Conservation (phyloP, 2,797 vertebrate species). For the Alauda arvensis region DNA sequence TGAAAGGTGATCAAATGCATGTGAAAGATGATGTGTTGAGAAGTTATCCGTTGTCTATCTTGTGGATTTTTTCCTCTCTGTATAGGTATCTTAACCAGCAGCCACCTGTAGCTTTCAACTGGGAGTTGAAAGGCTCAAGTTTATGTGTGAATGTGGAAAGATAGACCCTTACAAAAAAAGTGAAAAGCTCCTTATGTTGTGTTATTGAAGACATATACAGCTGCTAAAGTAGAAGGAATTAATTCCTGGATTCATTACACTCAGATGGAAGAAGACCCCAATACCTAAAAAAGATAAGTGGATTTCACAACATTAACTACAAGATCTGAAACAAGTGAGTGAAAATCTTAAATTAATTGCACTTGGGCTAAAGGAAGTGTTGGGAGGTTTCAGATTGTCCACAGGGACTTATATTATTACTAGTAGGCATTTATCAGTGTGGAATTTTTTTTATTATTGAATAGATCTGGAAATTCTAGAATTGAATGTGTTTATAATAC, state of each 20-base stretch:
- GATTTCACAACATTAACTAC: background rate
- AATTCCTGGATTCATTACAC: background rate
- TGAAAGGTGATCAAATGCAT: background rate
- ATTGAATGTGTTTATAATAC: background rate
- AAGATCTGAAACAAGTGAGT: background rate
- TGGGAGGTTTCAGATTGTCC: background rate
- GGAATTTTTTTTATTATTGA: background rate
- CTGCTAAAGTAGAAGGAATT: background rate
- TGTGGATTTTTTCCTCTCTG: background rate
- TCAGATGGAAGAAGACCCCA: background rate
- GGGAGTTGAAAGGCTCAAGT: background rate
- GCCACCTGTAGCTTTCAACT: background rate
- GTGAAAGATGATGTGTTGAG: background rate
- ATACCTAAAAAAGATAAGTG: background rate
- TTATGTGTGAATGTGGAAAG: accelerated
- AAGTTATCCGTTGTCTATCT: background rate
- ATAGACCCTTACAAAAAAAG: background rate
- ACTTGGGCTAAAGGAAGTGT: background rate
- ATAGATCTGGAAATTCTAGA: background rate
- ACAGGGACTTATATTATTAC: too few species aligned
- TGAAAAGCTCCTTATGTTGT: background rate
- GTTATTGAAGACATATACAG: background rate
- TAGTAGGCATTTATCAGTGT: background rate
- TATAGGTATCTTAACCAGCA: background rate
- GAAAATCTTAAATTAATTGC: background rate